Percentiles rank a stretch among this genome's conserved stretches.
These are phyloP conservation scores for Tipula helvola DNA, from an alignment of 2,888 invertebrate genomes.

Conservation along the genomic window DNA sequence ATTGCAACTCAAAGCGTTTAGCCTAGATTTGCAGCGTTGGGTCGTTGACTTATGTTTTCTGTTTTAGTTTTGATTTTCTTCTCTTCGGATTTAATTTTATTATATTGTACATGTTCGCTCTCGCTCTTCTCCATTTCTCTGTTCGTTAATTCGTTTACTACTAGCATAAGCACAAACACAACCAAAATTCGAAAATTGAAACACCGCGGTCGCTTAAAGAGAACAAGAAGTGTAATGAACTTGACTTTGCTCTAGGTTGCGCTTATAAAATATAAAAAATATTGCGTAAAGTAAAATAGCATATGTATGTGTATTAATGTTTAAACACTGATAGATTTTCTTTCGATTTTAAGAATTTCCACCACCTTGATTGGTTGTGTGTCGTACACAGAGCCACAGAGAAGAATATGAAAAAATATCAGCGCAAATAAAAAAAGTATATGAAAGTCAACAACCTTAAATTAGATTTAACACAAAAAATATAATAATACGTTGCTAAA, in stretches of 20 bases:
- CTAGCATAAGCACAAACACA: neutral
- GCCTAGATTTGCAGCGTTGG: slow-evolving; percentile 35
- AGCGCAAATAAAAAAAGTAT: neutral
- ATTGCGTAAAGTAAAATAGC: slow-evolving; percentile 8
- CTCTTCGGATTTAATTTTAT: neutral
- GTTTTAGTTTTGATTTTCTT: neutral
- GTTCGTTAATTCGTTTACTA: neutral
- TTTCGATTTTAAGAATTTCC: neutral
- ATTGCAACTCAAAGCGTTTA: slow-evolving; percentile 37
- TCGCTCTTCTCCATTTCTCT: neutral
- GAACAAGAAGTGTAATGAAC: slow-evolving; percentile 7
- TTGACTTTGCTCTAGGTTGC: slow-evolving; percentile 7
- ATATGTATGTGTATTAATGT: neutral
- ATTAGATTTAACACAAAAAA: slow-evolving; percentile 10
- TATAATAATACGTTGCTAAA: neutral
- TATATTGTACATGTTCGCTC: neutral
- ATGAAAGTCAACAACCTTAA: slow-evolving; percentile 6
- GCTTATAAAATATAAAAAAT: neutral
- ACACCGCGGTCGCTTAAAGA: neutral
- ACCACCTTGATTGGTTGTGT: neutral
- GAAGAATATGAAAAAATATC: neutral
- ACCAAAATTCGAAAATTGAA: neutral
- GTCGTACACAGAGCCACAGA: neutral
- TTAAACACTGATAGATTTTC: neutral
- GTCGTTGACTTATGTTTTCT: slow-evolving; percentile 27